phyloP scores from a whole-genome alignment of 2,113 vertebrate genomes.

The Erythrolamprus reginae region DNA sequence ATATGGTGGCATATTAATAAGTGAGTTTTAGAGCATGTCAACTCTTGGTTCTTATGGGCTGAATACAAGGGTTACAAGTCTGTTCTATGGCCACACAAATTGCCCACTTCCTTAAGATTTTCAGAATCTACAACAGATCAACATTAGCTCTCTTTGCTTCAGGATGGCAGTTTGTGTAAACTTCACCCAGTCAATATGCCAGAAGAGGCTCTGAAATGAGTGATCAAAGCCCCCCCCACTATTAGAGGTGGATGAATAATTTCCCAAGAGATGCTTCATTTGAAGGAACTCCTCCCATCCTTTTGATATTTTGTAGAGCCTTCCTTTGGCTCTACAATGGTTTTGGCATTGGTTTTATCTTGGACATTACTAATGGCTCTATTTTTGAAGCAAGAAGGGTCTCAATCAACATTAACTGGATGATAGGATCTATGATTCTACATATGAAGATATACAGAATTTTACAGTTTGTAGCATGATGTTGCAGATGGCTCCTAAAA shows the following conservation, averaged over 20 bases:
- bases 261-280: neutral
- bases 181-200: neutral
- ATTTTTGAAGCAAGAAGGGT: neutral
- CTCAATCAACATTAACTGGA: neutral
- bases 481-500: neutral
- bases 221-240: neutral
- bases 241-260: neutral
- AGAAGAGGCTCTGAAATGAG: neutral
- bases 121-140: neutral
- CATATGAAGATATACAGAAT: neutral
- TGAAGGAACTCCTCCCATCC: neutral
- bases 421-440: neutral
- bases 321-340: neutral
- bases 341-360: neutral
- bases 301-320: neutral
- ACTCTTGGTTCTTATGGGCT: neutral
- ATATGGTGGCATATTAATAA: neutral
- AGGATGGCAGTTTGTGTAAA: neutral
- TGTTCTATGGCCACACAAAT: neutral
- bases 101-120: neutral
- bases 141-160: neutral
- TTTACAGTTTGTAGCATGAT: neutral
- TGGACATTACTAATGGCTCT: neutral
- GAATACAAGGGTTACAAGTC: neutral
- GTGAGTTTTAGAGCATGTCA: neutral